phyloP scores from a whole-genome alignment of 2,797 vertebrate genomes.

The Sebastes itinus region DNA sequence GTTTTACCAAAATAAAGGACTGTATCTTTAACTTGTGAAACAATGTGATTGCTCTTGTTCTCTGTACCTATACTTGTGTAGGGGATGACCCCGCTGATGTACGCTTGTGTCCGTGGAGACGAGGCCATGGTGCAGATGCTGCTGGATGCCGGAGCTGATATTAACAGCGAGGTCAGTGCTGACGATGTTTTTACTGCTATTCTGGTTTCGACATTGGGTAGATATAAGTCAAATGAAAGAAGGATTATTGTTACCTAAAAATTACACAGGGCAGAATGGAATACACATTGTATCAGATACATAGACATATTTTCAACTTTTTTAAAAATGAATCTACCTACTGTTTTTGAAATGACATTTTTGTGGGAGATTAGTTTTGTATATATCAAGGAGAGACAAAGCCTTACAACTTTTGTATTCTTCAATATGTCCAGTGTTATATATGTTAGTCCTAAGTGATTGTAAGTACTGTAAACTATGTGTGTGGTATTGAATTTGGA shows the following conservation, averaged over 20 bases:
- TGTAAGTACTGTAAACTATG: neutral
- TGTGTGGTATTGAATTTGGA: constrained; percentile 20
- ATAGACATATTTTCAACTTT: neutral
- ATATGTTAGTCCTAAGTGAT: neutral
- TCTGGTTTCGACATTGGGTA: neutral
- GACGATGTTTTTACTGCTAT: constrained; percentile 18
- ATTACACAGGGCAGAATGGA: neutral
- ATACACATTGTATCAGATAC: neutral
- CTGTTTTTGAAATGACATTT: neutral
- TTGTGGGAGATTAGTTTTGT: neutral
- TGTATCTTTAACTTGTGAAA: neutral
- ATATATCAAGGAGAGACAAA: neutral
- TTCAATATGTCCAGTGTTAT: neutral
- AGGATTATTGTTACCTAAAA: neutral
- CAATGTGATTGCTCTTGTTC: neutral
- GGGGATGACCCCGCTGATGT: constrained; percentile 98
- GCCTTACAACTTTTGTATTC: neutral
- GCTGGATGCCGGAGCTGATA: constrained; percentile 96
- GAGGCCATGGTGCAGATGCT: constrained; percentile 99
- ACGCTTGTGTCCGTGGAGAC: constrained; percentile 95
- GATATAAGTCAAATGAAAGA: constrained; percentile 2
- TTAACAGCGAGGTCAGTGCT: constrained; percentile 94
- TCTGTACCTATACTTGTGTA: constrained; percentile 15
- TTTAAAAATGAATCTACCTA: neutral
- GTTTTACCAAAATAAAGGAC: neutral